These are phyloP conservation scores for Eremobia ochroleuca DNA, from an alignment of 2,888 invertebrate genomes.

Conservation along the genomic window DNA sequence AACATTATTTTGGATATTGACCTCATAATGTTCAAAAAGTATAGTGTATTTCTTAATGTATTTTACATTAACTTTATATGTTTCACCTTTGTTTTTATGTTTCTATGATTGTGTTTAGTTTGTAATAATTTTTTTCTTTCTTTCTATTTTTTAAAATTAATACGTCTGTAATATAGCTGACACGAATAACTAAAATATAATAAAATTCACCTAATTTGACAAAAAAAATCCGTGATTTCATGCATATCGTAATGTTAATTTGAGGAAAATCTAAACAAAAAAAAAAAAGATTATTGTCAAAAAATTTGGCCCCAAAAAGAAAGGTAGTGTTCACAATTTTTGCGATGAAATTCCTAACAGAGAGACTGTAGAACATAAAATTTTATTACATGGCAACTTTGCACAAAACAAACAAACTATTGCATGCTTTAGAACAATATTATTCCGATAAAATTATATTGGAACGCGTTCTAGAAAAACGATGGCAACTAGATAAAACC, in stretches of 20 bases:
- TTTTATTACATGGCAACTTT: constrained; percentile 46
- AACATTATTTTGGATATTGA: not conserved
- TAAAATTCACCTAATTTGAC: no score
- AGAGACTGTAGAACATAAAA: constrained; percentile 34
- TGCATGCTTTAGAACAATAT: constrained; percentile 42
- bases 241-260: not conserved
- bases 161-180: not conserved
- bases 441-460: constrained; percentile 51
- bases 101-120: not conserved
- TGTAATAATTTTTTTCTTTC: not conserved
- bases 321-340: constrained; percentile 15
- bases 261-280: not conserved
- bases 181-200: not conserved
- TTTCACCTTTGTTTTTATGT: no score
- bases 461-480: constrained; percentile 33
- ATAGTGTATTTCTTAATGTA: not conserved
- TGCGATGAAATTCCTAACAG: constrained; percentile 37
- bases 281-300: not conserved
- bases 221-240: no score
- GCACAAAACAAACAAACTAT: constrained; percentile 36
- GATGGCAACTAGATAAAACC: not conserved
- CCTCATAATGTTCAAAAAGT: not conserved
- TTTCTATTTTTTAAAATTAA: not conserved
- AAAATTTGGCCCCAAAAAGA: not conserved
- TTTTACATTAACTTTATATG: not conserved